Evolutionary conservation across 2,888 invertebrate genomes (phyloP), one percentile per base, ranked within the genome.

Genomic region (Nomada lathburiana): DNA sequence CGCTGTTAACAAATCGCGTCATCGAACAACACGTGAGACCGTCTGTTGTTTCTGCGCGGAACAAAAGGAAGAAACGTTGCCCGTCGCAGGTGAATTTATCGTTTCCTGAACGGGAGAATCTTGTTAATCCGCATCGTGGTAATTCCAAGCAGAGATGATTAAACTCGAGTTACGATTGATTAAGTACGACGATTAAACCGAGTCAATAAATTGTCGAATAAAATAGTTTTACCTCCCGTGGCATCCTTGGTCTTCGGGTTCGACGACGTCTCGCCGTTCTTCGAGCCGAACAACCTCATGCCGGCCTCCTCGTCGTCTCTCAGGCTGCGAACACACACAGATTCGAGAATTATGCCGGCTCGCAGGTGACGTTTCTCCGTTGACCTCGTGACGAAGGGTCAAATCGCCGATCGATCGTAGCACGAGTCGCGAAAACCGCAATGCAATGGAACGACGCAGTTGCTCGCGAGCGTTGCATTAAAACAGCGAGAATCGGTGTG

Each of bases 201-300:
- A 64, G 26, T 13, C 11, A 9, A 57, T 26, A 59, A 42, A 52
- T 65, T 44, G 29, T 52, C 42, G n/a, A 65, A 65, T 65, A 57
- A 10, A 23, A 23, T 26, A 26, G 23, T 13, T 57, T 59, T 84
- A 86, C 82, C 80, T 80, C 63, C 59, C 23, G n/a, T 18, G 55
- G 50, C 82, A 76, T 86, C 85, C 70, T 74, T 80, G n/a, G 52
- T 23, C n/a, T 82, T 82, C 52, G 72, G n/a, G 20, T 26, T 18
- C 63, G 82, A 63, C 64, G 82, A 18, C 42, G 68, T 23, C 10
- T 85, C 83, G 69, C 78, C 74, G 29, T 60, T 70, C 62, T 77
- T 69, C 47, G 82, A 72, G 62, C 84, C 82, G 42, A 86, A 87
- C 47, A 86, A 82, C 80, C 65, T 78, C 87, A 87, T 87, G 29